Evolutionary conservation across 2,113 vertebrate genomes (phyloP), one percentile per base, ranked within the genome.

Genomic region (Phalacrocorax aristotelis): DNA sequence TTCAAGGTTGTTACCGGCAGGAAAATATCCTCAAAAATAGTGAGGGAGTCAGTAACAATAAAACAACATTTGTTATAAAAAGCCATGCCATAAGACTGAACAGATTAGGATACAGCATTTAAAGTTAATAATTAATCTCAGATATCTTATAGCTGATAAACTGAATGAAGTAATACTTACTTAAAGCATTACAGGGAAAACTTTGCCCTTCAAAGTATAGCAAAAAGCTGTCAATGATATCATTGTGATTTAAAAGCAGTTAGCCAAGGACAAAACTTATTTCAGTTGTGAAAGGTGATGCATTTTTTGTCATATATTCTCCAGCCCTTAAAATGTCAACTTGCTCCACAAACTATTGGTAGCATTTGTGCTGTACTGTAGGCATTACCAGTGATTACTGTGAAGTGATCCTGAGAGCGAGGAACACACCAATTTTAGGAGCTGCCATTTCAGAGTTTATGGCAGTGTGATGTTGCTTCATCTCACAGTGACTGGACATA

Each of bases 101-200:
- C 4, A 80, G 48, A 91, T 34, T 18, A 93, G 10, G 34, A 38
- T 32, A 95, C 87, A 72, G 19, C n/a, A 75, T 7, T 79, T 87
- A 30, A 93, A 95, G 89, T 95, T 95, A 96, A 96, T 96, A 10
- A 96, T 96, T 95, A 94, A 97, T 83, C 64, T 61, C 18, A 66
- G 77, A n/a, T 95, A 89, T 14, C 25, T 49, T 49, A 7, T 34
- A 83, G 48, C 38, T 69, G 83, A 89, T 92, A 91, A 89, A 62
- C 15, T 40, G 40, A 82, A 77, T 34, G 30, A 62, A 70, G 60
- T 46, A 86, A 74, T 72, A 40, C 60, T 36, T 81, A 83, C 78
- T 62, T 90, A 94, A 91, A 90, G 18, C 12, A 10, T 54, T 87
- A 61, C 15, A 30, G 42, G 58, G 48, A 83, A 89, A 69, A 22